Evolutionary conservation across 2,888 invertebrate genomes (phyloP).

Genomic region (Drosophila tripunctata): DNA sequence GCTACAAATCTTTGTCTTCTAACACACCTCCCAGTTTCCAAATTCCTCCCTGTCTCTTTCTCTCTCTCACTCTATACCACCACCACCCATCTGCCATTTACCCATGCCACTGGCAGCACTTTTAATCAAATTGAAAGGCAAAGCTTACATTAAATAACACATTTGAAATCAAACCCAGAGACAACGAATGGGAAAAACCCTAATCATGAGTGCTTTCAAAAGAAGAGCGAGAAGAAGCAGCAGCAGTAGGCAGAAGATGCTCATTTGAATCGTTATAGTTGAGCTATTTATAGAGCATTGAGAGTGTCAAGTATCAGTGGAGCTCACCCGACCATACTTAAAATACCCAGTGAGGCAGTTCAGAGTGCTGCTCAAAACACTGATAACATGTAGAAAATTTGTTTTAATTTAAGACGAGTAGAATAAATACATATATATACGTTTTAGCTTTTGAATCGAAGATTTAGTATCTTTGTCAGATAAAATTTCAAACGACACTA

Average conservation of each 20-base stretch:
- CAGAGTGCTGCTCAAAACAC: too few relatives aligned
- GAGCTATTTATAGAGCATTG: neutral
- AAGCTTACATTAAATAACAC: constrained; percentile 17
- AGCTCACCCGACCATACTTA: too few relatives aligned
- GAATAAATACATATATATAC: too few relatives aligned
- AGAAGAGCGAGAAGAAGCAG: neutral
- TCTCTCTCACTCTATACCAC: neutral
- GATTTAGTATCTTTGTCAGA: too few relatives aligned
- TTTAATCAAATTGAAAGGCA: constrained; percentile 27
- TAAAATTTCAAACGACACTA: too few relatives aligned
- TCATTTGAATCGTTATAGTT: neutral
- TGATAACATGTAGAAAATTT: too few relatives aligned
- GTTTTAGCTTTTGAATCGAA: too few relatives aligned
- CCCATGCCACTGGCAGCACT: neutral
- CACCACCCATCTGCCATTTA: neutral
- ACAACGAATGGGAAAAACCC: neutral
- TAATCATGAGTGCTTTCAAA: constrained; percentile 8
- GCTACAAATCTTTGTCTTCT: constrained; percentile 16
- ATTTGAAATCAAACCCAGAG: constrained; percentile 2
- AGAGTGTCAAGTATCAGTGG: neutral
- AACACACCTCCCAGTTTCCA: too few relatives aligned
- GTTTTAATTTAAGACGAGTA: too few relatives aligned
- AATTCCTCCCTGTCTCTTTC: too few relatives aligned
- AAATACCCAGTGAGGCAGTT: neutral
- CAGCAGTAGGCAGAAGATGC: neutral